These are phyloP conservation scores for Collichthys lucidus DNA, from an alignment of 2,113 vertebrate genomes.

Conservation along the genomic window DNA sequence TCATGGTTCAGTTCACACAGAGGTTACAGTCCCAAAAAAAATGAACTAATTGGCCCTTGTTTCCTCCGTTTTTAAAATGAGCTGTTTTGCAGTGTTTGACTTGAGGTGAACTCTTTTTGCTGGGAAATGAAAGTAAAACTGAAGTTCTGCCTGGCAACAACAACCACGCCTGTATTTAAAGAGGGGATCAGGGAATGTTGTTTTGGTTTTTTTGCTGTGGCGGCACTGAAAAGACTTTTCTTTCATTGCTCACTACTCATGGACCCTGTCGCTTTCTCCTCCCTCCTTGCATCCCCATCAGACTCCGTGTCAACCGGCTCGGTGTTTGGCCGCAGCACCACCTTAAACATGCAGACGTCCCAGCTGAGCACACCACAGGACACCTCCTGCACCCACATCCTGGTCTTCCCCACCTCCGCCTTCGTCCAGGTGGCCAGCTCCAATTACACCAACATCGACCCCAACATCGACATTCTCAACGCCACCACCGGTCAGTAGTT, in stretches of 20 bases:
- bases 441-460: conserved; percentile 89
- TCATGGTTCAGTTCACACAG: too few relatives aligned
- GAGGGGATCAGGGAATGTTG: too few relatives aligned
- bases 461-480: conserved; percentile 93
- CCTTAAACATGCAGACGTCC: conserved; percentile 96
- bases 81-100: too few relatives aligned
- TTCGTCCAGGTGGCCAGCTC: conserved; percentile 94
- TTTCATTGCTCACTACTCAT: not conserved
- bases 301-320: conserved; percentile 97
- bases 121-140: too few relatives aligned
- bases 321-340: conserved; percentile 96
- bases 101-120: too few relatives aligned
- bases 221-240: not conserved
- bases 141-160: too few relatives aligned
- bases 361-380: conserved; percentile 97
- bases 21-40: too few relatives aligned
- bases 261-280: not conserved
- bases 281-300: conserved; percentile 30
- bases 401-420: conserved; percentile 97
- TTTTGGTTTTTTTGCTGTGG: too few relatives aligned
- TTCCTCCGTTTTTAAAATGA: too few relatives aligned
- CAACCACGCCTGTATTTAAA: too few relatives aligned
- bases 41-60: too few relatives aligned
- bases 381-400: conserved; percentile 97
- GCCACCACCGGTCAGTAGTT: conserved; percentile 89